Evolutionary conservation across 2,888 invertebrate species (phyloP).

Genomic region (Drosophila pegasa): DNA sequence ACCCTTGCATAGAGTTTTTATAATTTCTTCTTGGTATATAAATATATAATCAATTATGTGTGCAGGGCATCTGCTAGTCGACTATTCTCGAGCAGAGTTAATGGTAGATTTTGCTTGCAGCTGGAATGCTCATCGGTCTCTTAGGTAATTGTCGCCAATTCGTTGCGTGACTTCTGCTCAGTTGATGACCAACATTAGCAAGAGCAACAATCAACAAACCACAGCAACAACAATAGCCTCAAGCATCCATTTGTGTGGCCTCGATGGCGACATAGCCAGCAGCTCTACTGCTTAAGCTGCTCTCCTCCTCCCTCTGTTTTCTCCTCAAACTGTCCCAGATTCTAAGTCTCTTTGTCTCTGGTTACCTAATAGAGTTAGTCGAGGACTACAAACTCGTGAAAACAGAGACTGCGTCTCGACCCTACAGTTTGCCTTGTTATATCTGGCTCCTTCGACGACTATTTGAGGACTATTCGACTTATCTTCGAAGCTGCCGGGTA

Average conservation of each 20-base stretch:
- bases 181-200: slow-evolving; percentile 31
- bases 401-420: no score
- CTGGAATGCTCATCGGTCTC: slow-evolving; percentile 47
- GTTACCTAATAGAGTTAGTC: background rate
- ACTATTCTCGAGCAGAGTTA: background rate
- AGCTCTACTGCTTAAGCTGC: background rate
- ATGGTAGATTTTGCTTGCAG: slow-evolving; percentile 4
- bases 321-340: background rate
- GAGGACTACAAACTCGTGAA: background rate
- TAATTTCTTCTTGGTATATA: background rate
- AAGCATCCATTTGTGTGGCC: slow-evolving; percentile 31
- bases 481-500: no score
- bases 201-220: background rate
- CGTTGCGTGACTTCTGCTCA: slow-evolving; percentile 54
- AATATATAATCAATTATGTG: background rate
- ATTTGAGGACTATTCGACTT: no score
- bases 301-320: background rate
- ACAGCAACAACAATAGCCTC: background rate
- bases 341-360: background rate
- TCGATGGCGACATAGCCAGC: background rate
- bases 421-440: no score
- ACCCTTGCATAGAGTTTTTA: background rate
- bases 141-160: slow-evolving; percentile 60
- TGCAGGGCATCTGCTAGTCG: slow-evolving; percentile 1
- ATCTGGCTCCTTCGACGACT: no score